phyloP scores from a whole-genome alignment of 2,113 vertebrate genomes.

The Anthoscopus minutus region DNA sequence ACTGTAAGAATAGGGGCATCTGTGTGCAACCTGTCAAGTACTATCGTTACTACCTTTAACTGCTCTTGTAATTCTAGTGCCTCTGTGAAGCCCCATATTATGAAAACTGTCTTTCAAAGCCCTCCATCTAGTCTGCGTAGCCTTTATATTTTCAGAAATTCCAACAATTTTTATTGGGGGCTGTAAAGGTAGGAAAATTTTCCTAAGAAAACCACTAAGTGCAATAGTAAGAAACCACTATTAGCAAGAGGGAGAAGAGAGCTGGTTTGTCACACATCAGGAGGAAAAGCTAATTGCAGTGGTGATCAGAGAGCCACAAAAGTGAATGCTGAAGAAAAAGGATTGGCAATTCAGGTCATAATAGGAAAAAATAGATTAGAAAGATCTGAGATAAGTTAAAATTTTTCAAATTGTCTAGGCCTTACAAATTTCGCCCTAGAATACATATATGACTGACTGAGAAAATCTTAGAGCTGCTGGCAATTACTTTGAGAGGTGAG shows the following conservation, averaged over 20 bases:
- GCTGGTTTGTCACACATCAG: background rate
- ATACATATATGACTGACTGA: background rate
- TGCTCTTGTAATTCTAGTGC: background rate
- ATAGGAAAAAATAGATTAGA: background rate
- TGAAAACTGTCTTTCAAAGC: background rate
- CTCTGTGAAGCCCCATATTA: background rate
- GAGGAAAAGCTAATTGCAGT: background rate
- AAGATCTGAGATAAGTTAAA: background rate
- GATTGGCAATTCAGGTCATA: background rate
- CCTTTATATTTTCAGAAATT: too few relatives aligned
- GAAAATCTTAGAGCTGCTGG: background rate
- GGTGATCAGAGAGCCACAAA: background rate
- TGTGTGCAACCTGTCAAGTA: background rate
- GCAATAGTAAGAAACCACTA: background rate
- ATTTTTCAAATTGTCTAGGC: background rate
- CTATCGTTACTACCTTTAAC: background rate
- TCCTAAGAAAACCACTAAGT: background rate
- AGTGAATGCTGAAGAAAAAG: background rate
- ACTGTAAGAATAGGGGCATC: background rate
- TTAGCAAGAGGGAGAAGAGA: background rate
- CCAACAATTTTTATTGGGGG: background rate
- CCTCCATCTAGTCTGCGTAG: background rate
- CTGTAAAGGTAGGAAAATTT: background rate
- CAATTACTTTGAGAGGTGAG: background rate
- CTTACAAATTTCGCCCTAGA: background rate